Evolutionary conservation across 1,140 invertebrate genomes (phyloP).

Genomic region (Drosophila miranda): DNA sequence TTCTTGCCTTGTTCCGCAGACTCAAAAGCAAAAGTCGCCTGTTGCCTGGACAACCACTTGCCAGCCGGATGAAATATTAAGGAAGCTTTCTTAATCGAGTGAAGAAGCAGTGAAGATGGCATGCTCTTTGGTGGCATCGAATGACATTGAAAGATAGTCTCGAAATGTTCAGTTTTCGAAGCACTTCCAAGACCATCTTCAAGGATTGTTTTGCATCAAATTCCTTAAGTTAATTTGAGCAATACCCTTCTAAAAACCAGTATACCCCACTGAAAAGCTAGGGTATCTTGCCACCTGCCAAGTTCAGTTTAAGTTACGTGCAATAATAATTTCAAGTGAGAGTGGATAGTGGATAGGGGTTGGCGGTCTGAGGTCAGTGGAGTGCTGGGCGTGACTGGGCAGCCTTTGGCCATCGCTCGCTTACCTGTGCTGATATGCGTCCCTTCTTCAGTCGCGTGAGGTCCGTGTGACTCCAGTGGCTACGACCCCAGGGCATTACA

Average conservation of each 20-base stretch:
- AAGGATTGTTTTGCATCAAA: too few relatives aligned
- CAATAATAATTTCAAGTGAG: conserved; percentile 25
- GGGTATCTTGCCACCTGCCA: conserved; percentile 10
- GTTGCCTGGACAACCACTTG: conserved; percentile 60
- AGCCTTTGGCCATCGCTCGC: conserved; percentile 5
- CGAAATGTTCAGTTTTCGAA: too few relatives aligned
- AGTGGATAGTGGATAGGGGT: not conserved
- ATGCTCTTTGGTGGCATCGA: conserved; percentile 5
- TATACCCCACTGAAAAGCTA: not conserved
- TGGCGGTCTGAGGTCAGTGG: not conserved
- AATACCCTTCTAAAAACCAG: not conserved
- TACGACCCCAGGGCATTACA: conserved; percentile 89
- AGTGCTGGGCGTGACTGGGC: not conserved
- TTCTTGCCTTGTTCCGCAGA: conserved; percentile 24
- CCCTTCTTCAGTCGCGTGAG: conserved; percentile 89
- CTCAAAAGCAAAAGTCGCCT: conserved; percentile 29
- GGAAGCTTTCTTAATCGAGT: not conserved
- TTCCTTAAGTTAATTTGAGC: too few relatives aligned
- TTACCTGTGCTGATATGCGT: conserved; percentile 94
- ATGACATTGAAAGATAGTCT: not conserved
- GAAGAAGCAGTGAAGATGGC: not conserved
- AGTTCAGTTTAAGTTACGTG: conserved; percentile 10
- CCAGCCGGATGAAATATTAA: conserved; percentile 28
- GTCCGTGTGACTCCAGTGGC: conserved; percentile 92
- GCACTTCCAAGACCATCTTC: too few relatives aligned